Base-by-base conservation (phyloP, 1,140 invertebrate genomes). In the Tetragnatha versicolor region DNA sequence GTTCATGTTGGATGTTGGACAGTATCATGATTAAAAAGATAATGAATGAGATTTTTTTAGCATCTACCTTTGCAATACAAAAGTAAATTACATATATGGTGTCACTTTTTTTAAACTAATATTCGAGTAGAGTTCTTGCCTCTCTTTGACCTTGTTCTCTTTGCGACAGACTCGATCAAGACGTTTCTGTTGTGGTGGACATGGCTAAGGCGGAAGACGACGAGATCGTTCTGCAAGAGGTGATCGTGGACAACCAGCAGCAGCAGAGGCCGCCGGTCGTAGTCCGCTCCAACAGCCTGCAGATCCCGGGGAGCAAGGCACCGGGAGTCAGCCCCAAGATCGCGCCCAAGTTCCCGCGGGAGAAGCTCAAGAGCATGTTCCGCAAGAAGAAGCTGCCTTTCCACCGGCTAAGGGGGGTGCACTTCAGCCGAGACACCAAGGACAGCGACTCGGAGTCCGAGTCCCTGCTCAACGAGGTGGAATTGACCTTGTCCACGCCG, bases 351-450 rank as follows among this genome's bases (percentile, higher is more conserved):
- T 79, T 79, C 49, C 76, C 76, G 5, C 3, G 76, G 37, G 76
- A 79, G 60, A 79, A 79, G 37, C 25, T 79, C 14, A 79, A 79
- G 35, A 79, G 76, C 17, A 79, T 79, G 76, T 79, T 79, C 37
- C 42, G 27, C 17, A 79, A 79, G 60, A 42, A 55, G 20, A 63
- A 35, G n/a, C 27, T 79, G 27, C 63, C 65, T 17, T 79, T 79
- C 37, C 65, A 68, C 37, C 68, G 60, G 33, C 12, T 69, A n/a
- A 79, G 69, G 53, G 76, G 65, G 4, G 76, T 79, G 58, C 63
- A 53, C 6, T 79, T 79, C 14, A 79, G 63, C 47, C 53, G 42
- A 20, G 76, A 69, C 20, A 79, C 76, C 12, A 79, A 79, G 60
- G 49, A 69, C 4, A 53, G 35, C 6, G 42, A 49, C 2, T 63